These are phyloP conservation scores for Microcebus tavaratra DNA, from an alignment of 2,113 vertebrate species.

Conservation along the genomic window DNA sequence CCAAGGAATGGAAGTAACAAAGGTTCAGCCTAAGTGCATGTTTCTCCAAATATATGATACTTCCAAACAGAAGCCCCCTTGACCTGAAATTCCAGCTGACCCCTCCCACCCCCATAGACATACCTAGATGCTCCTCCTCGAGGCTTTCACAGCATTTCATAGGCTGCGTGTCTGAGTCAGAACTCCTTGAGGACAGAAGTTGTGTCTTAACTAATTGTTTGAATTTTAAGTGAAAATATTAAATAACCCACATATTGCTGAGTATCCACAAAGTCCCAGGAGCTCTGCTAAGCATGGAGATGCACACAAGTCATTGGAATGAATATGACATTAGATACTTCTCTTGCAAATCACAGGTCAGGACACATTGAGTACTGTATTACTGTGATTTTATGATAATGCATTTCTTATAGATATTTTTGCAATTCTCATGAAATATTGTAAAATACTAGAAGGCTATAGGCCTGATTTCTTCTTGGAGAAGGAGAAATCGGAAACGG, in stretches of 20 bases:
- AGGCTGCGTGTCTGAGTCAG: background rate
- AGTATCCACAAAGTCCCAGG: background rate
- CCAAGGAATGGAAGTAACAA: background rate
- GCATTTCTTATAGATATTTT: background rate
- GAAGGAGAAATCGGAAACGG: background rate
- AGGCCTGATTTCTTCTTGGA: background rate
- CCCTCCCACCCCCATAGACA: too few relatives aligned
- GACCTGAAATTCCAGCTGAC: background rate
- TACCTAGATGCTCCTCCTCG: fast-evolving
- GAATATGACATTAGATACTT: background rate
- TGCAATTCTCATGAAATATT: background rate
- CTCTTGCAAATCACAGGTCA: background rate
- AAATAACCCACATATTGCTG: background rate
- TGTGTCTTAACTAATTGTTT: background rate
- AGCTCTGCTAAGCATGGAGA: background rate
- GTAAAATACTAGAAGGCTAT: background rate
- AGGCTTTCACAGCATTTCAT: too few relatives aligned
- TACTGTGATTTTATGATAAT: background rate
- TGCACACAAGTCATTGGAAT: background rate
- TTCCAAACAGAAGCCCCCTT: background rate
- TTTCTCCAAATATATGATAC: background rate
- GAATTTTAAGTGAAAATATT: background rate
- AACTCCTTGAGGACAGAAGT: background rate
- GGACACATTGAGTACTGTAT: background rate
- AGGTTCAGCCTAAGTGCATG: background rate